phyloP scores from a whole-genome alignment of 2,797 vertebrate species.

The Furcifer pardalis region DNA sequence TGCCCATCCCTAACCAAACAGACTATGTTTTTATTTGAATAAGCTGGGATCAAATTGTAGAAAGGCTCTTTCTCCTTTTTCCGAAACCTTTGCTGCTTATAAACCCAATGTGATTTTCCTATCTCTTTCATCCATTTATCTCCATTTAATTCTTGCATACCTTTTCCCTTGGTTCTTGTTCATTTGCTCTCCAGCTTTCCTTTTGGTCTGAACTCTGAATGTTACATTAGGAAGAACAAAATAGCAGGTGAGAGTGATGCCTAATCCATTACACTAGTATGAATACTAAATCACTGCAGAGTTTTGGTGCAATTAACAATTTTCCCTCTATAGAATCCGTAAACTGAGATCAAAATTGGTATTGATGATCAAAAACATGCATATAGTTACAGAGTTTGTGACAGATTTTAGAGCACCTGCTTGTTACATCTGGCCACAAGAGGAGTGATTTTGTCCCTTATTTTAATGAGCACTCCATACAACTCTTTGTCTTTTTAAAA shows the following conservation, averaged over 20 bases:
- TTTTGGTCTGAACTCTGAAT: not conserved
- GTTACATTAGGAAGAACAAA: not conserved
- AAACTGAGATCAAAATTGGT: not conserved
- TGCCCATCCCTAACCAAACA: no score
- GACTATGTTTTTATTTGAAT: no score
- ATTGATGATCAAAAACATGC: conserved; percentile 1
- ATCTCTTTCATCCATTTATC: no score
- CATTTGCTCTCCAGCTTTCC: no score
- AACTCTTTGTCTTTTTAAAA: not conserved
- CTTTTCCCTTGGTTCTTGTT: no score
- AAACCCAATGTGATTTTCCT: no score
- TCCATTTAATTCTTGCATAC: no score
- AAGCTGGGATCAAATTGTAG: no score
- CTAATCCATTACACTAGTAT: not conserved
- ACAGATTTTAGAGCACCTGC: conserved; percentile 14
- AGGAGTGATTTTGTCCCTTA: not conserved
- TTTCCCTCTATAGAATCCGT: not conserved
- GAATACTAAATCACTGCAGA: conserved; percentile 2
- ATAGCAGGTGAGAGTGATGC: not conserved
- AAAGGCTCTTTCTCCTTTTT: no score
- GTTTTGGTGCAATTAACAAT: conserved; percentile 11
- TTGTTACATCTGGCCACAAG: conserved; percentile 4
- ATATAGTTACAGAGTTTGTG: conserved; percentile 9
- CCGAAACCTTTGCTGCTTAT: no score
- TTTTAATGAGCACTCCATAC: not conserved